Conservation (phyloP, 1,140 invertebrate genomes). For the Drosophila repleta region DNA sequence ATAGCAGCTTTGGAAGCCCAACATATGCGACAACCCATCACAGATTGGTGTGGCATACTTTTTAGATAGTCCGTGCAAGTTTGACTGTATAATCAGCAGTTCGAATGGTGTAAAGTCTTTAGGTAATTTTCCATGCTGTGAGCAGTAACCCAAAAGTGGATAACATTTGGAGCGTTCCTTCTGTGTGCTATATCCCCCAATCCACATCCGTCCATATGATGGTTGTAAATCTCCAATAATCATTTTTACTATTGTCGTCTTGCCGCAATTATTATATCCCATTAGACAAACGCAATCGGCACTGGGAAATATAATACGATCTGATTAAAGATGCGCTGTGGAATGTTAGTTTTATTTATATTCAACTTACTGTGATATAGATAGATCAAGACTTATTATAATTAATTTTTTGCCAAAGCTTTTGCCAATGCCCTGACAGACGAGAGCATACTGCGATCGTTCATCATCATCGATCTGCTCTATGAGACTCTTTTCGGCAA, state of each 20-base stretch:
- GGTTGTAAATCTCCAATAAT: slow-evolving; percentile 33
- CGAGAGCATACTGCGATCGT: not conserved
- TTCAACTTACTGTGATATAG: slow-evolving; percentile 41
- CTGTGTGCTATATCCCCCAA: slow-evolving; percentile 30
- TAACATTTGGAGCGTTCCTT: slow-evolving; percentile 24
- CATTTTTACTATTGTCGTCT: slow-evolving; percentile 46
- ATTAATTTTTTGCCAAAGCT: not conserved
- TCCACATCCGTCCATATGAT: slow-evolving; percentile 44
- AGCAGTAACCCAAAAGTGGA: slow-evolving; percentile 51
- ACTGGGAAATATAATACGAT: slow-evolving; percentile 13
- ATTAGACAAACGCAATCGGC: slow-evolving; percentile 50
- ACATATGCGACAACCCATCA: slow-evolving; percentile 35
- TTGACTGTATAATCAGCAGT: slow-evolving; percentile 30
- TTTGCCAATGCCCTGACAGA: slow-evolving; percentile 21
- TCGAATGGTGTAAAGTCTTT: slow-evolving; percentile 47
- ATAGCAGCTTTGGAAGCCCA: slow-evolving; percentile 44
- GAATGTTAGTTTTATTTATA: not conserved
- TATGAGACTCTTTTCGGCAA: slow-evolving; percentile 18
- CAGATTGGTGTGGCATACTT: not conserved
- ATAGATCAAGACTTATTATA: slow-evolving; percentile 42
- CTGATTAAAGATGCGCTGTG: not conserved
- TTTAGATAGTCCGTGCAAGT: slow-evolving; percentile 29
- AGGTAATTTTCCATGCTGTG: slow-evolving; percentile 36
- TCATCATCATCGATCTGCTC: slow-evolving; percentile 15
- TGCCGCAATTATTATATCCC: slow-evolving; percentile 55